A percentile compares a stretch with the other conserved stretches of the same genome.
phyloP scores from a whole-genome alignment of 2,113 vertebrate species.

The Vicugna pacos region DNA sequence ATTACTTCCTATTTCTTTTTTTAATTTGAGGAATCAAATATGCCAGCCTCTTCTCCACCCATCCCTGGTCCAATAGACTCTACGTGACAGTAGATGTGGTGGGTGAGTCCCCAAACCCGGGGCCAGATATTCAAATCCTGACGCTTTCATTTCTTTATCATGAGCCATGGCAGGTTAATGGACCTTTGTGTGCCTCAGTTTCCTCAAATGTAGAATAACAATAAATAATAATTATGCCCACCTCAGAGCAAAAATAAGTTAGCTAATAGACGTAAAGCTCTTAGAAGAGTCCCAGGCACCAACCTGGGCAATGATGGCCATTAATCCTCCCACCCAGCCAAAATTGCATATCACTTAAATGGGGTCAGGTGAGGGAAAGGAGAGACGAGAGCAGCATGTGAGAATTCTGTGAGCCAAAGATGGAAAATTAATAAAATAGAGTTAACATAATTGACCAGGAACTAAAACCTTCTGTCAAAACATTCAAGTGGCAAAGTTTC shows the following conservation, averaged over 20 bases:
- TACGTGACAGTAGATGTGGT: background rate
- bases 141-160: background rate
- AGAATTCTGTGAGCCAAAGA: slow-evolving; percentile 26
- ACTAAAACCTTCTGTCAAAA: slow-evolving; percentile 19
- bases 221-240: background rate
- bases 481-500: slow-evolving; percentile 11
- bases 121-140: background rate
- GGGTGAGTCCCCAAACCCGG: background rate
- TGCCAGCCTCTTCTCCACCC: background rate
- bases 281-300: background rate
- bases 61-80: background rate
- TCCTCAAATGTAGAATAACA: background rate
- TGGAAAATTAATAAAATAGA: slow-evolving; percentile 17
- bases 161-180: background rate
- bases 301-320: background rate
- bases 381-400: background rate
- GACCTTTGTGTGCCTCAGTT: background rate
- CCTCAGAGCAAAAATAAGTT: background rate
- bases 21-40: background rate
- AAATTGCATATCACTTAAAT: background rate
- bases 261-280: background rate
- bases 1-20: background rate
- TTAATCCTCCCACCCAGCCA: background rate
- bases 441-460: background rate
- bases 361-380: background rate